A percentile compares a stretch with the other conserved stretches of the same genome.
Evolutionary conservation across 2,113 vertebrate genomes (phyloP).

Genomic region (Mystacornis crossleyi): DNA sequence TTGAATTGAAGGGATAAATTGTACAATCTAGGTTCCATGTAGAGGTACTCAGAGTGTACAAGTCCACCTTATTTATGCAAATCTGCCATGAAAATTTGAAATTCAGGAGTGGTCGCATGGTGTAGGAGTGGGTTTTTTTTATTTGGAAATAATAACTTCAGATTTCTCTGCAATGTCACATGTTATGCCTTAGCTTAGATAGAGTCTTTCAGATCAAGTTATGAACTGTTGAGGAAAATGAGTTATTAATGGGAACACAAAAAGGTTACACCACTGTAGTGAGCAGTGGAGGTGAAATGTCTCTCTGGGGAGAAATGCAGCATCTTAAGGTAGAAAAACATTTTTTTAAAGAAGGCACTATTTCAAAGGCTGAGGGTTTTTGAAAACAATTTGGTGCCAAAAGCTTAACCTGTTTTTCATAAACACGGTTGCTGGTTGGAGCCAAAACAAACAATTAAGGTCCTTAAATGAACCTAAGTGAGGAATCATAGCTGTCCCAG

Average conservation of each 20-base stretch:
- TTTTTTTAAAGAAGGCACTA: constrained; percentile 14
- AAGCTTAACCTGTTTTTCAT: constrained; percentile 83
- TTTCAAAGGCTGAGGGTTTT: constrained; percentile 68
- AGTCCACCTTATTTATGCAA: not conserved
- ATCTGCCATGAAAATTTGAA: not conserved
- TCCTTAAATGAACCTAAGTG: constrained; percentile 75
- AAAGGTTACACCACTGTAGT: not conserved
- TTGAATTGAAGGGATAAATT: not conserved
- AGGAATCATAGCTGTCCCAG: constrained; percentile 35
- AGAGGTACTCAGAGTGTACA: not conserved
- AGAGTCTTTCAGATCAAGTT: not conserved
- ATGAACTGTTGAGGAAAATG: not conserved
- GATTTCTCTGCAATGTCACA: not conserved
- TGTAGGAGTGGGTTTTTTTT: not conserved
- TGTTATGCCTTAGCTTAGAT: not conserved
- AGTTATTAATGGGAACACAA: not conserved
- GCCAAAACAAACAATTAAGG: constrained; percentile 73
- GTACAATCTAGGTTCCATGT: not conserved
- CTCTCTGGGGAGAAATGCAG: constrained; percentile 40
- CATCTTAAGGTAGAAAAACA: constrained; percentile 43
- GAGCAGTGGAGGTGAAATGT: not conserved
- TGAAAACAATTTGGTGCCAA: constrained; percentile 77
- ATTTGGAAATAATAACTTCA: not conserved
- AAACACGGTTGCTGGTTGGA: constrained; percentile 67
- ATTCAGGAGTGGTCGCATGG: accelerated